These are phyloP conservation scores for Octonoba sinensis DNA, from an alignment of 2,888 invertebrate genomes.

Conservation along the genomic window DNA sequence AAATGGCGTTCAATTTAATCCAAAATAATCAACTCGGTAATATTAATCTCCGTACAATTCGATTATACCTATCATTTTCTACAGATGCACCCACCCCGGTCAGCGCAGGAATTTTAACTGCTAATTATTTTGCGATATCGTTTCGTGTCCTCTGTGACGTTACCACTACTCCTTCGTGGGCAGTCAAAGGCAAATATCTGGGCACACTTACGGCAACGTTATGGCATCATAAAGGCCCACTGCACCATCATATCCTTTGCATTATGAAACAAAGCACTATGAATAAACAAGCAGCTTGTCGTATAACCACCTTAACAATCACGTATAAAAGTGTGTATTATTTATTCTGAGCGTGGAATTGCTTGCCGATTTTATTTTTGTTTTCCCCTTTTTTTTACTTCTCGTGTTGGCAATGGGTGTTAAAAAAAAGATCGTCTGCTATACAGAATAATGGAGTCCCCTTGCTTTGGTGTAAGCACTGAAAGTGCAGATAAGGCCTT, in stretches of 20 bases:
- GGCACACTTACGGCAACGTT: neutral
- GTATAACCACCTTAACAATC: conserved; percentile 42
- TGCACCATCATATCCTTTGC: conserved; percentile 20
- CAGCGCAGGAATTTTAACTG: no score
- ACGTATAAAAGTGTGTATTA: conserved; percentile 34
- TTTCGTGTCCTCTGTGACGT: neutral
- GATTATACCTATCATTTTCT: no score
- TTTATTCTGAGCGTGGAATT: conserved; percentile 26
- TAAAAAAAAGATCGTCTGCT: conserved; percentile 34
- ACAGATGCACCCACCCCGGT: no score
- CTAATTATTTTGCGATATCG: no score
- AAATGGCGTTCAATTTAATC: no score
- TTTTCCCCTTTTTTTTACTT: conserved; percentile 6
- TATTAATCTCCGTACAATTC: no score
- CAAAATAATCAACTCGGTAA: no score
- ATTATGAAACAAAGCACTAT: conserved; percentile 42
- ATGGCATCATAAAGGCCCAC: conserved; percentile 18
- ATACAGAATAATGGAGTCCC: conserved; percentile 24
- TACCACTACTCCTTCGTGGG: neutral
- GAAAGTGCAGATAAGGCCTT: conserved; percentile 29
- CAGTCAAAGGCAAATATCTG: neutral
- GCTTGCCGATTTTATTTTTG: neutral
- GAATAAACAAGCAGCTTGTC: conserved; percentile 37
- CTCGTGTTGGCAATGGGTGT: conserved; percentile 33
- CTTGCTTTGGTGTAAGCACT: neutral